phyloP scores from a whole-genome alignment of 2,113 vertebrate genomes.

The Andinoacara biseriatus region DNA sequence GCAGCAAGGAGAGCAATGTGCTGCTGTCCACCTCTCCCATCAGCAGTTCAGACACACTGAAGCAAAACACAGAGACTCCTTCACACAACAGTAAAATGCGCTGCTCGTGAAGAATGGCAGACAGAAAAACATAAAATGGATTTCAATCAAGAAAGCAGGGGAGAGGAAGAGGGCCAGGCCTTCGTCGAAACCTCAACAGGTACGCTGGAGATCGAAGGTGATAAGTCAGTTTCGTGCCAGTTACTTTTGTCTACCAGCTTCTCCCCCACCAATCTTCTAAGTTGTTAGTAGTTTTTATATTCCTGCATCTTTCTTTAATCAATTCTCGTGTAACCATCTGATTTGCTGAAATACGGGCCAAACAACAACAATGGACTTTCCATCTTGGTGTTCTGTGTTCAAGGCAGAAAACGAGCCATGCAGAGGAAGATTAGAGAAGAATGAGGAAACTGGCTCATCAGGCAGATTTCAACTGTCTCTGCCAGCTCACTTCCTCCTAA shows the following conservation, averaged over 20 bases:
- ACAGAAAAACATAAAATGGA: not conserved
- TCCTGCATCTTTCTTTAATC: not conserved
- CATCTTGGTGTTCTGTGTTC: not conserved
- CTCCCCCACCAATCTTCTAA: fast-evolving
- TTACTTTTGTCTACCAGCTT: not conserved
- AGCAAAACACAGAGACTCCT: not conserved
- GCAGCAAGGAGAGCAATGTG: slow-evolving; percentile 90
- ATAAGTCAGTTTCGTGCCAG: not conserved
- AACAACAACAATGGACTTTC: not conserved
- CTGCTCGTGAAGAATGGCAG: not conserved
- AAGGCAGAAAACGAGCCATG: slow-evolving; percentile 1
- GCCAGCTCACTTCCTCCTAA: slow-evolving; percentile 72
- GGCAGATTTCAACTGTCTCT: slow-evolving; percentile 67
- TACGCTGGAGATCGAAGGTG: not conserved
- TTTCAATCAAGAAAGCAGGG: not conserved
- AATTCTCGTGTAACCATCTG: not conserved
- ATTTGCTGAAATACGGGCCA: not conserved
- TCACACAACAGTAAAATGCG: not conserved
- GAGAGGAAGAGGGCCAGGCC: slow-evolving; percentile 1
- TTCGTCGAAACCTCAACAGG: not conserved
- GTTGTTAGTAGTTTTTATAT: not conserved
- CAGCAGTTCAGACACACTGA: slow-evolving; percentile 92
- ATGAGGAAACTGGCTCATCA: slow-evolving; percentile 66
- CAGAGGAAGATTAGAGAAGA: slow-evolving; percentile 41
- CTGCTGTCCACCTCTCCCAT: slow-evolving; percentile 98